Base-by-base conservation (phyloP, 2,797 vertebrate genomes). In the Phylloscopus collybita region DNA sequence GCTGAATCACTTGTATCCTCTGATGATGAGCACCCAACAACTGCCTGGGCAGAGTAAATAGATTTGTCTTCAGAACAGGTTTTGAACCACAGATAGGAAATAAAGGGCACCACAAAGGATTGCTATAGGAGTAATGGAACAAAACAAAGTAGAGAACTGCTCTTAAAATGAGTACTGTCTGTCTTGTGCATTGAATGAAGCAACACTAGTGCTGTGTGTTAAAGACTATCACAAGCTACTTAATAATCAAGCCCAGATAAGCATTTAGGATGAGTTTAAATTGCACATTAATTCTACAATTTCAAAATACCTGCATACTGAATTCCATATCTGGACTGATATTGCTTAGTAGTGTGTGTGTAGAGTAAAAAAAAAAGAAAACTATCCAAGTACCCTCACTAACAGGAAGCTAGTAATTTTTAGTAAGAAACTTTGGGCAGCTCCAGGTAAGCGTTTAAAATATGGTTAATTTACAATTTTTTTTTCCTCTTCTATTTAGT, bases 341-440 rank as follows among this genome's bases (percentile, higher is more conserved):
- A 83, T 0, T 66, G 10, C 18, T 86, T 78, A 56, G 29, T 0
- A 1, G 8, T n/a, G 10, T 11, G 3, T 23, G 3, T 21, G 3
- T 54, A 61, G 11, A 62, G 20, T 66, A 12, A 12, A 38, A 80
- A 76, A 34, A 40, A 32, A 56, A 42, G 20, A 36, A n/a, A 74
- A 70, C 5, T 70, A 38, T 20, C 14, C 4, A 5, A 70, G 21
- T 47, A 65, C 10, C 26, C 10, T 62, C 19, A 38, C 13, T 57
- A 67, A 36, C 6, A 66, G 45, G 26, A 81, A 56, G 7, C 30
- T 34, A 36, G 22, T 32, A n/a, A 22, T 51, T 90, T 69, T 69
- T 61, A 65, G 9, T 36, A 13, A 71, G 38, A 25, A 87, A 83
- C 3, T 16, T 59, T 54, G 29, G 91, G 34, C 12, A 56, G 10